Evolutionary conservation across 1,140 invertebrate genomes (phyloP), one percentile per base, ranked within the genome.

Genomic region (Coenobita brevimanus): DNA sequence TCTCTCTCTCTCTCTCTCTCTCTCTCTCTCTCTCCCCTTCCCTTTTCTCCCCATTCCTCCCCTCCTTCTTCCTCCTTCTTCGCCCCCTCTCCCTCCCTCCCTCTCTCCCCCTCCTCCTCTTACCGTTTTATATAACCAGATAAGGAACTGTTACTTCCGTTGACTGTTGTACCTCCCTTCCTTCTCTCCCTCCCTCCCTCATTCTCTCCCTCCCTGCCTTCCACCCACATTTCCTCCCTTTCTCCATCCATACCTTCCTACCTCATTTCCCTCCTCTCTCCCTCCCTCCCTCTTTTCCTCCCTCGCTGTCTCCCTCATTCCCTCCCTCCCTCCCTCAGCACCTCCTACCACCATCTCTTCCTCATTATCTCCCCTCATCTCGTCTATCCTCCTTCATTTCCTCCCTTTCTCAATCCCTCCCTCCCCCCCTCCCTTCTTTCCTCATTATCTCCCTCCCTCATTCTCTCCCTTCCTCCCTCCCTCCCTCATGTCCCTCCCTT

Each of bases 1-100:
- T 27, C 69, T 71, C n/a, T n/a, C n/a, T n/a, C n/a, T n/a, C n/a
- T n/a, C 69, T 71, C 69, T 71, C 69, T 27, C 69, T 27, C 38
- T 27, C 27, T 71, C 69, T 27, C 27, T 27, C 69, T 71, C 33
- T 71, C 27, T 27, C 69, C 27, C 69, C 33, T 71, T 10, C 27
- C 27, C 69, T 71, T 27, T 71, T 36, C 33, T 36, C n/a, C n/a
- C n/a, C n/a, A n/a, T n/a, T n/a, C n/a, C n/a, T n/a, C n/a, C n/a
- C n/a, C 27, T 71, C 33, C 27, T 27, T 27, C 27, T 8, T 71
- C 27, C 15, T 15, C 13, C 13, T 71, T 10, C 33, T 13, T 71
- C n/a, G n/a, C 27, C 15, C 10, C 27, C 69, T 27, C 27, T 71
- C 21, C 27, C 27, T 71, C 69, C 33, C 69, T 71, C n/a, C n/a